Conservation (phyloP, 2,888 invertebrate genomes). For the Coremacera marginata region DNA sequence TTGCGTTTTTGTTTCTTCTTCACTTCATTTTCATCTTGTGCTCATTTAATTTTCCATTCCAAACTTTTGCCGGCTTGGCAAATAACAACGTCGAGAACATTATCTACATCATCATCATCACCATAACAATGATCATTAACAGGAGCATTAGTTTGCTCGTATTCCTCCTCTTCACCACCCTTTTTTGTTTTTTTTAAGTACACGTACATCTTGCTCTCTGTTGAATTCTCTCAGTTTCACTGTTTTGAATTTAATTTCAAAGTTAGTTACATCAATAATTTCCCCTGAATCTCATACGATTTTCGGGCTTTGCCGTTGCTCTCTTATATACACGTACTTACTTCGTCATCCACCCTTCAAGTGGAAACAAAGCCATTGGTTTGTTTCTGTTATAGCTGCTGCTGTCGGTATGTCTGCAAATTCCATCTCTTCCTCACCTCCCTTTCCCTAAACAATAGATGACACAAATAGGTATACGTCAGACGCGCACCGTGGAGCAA, state of each 20-base stretch:
- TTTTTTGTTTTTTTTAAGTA: slow-evolving; percentile 8
- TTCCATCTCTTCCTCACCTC: neutral
- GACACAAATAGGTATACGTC: slow-evolving; percentile 19
- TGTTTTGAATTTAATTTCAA: neutral
- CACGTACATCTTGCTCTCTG: neutral
- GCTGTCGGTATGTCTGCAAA: neutral
- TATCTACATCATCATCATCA: neutral
- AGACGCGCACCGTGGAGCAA: slow-evolving; percentile 14
- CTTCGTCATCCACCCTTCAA: slow-evolving; percentile 37
- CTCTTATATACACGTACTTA: neutral
- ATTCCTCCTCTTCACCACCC: slow-evolving; percentile 28
- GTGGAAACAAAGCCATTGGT: too few relatives aligned
- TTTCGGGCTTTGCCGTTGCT: slow-evolving; percentile 57
- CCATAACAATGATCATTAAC: neutral
- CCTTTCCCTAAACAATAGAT: neutral
- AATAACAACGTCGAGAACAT: slow-evolving; percentile 1
- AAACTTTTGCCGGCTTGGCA: slow-evolving; percentile 29
- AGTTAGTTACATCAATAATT: slow-evolving; percentile 43
- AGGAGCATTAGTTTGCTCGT: neutral
- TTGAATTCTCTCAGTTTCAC: slow-evolving; percentile 2
- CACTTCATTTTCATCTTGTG: slow-evolving; percentile 40
- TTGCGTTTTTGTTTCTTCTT: neutral
- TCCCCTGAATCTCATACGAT: slow-evolving; percentile 66
- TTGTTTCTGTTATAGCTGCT: slow-evolving; percentile 22
- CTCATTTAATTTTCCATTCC: slow-evolving; percentile 45